phyloP scores from a whole-genome alignment of 2,797 vertebrate species.

The Gallinago nigripennis region DNA sequence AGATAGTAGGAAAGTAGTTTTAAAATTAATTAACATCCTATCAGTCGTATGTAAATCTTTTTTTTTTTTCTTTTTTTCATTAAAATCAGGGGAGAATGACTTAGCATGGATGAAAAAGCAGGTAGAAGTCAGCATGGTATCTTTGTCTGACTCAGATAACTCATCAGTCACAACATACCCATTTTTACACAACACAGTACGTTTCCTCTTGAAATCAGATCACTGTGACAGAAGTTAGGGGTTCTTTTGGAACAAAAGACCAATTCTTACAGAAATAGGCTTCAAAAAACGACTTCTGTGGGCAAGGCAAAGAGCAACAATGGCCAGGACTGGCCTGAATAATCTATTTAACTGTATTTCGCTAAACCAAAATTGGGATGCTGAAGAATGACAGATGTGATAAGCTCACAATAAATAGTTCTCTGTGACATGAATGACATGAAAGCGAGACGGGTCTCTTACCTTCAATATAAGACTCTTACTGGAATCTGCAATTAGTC shows the following conservation, averaged over 20 bases:
- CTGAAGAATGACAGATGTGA: background rate
- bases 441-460: background rate
- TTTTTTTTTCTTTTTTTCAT: background rate
- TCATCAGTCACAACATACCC: background rate
- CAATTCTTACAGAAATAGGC: background rate
- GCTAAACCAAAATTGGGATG: background rate
- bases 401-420: background rate
- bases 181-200: background rate
- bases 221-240: background rate
- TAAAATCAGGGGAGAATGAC: background rate
- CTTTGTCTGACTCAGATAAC: background rate
- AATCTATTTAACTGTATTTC: background rate
- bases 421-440: background rate
- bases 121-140: background rate
- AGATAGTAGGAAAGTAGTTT: background rate
- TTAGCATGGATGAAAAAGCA: background rate
- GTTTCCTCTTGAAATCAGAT: background rate
- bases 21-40: background rate
- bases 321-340: background rate
- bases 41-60: background rate
- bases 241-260: accelerated
- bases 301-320: background rate
- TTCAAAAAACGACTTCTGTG: background rate
- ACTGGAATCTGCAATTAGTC: background rate
- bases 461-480: background rate